These are phyloP conservation scores for Callaeas wilsoni DNA, from an alignment of 2,113 vertebrate species.

Conservation along the genomic window DNA sequence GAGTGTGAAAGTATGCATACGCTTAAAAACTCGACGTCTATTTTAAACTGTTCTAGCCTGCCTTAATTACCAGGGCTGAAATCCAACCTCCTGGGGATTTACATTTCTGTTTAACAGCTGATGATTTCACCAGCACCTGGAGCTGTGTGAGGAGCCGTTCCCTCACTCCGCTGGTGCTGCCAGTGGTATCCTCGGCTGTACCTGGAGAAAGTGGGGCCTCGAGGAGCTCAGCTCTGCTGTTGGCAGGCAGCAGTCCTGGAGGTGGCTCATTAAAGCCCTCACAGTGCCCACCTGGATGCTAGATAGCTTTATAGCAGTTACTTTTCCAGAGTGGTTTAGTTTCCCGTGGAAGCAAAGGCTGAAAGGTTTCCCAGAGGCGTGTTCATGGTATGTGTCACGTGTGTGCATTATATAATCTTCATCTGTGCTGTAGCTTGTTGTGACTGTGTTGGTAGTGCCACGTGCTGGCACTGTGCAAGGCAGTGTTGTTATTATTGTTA, in stretches of 20 bases:
- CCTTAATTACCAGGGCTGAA: slow-evolving; percentile 26
- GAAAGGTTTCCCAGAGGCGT: not conserved
- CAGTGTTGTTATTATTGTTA: not conserved
- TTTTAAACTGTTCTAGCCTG: not conserved
- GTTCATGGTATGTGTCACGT: not conserved
- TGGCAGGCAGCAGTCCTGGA: not conserved
- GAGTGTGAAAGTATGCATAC: not conserved
- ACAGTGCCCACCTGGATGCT: not conserved
- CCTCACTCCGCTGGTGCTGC: not conserved
- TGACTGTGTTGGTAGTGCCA: rapidly evolving
- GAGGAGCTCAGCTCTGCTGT: not conserved
- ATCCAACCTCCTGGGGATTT: not conserved
- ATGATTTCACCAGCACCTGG: slow-evolving; percentile 19
- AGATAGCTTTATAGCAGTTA: not conserved
- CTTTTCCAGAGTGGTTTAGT: not conserved
- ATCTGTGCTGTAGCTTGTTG: not conserved
- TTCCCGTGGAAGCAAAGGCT: not conserved
- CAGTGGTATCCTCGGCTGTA: not conserved
- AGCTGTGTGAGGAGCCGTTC: not conserved
- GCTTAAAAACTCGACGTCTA: not conserved
- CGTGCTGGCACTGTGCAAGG: not conserved
- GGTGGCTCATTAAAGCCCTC: not conserved
- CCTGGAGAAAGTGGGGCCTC: not conserved
- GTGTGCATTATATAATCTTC: not conserved
- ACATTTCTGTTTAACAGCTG: slow-evolving; percentile 9